Conservation (phyloP, 1,140 invertebrate genomes). For the Lepidotrigona ventralis region DNA sequence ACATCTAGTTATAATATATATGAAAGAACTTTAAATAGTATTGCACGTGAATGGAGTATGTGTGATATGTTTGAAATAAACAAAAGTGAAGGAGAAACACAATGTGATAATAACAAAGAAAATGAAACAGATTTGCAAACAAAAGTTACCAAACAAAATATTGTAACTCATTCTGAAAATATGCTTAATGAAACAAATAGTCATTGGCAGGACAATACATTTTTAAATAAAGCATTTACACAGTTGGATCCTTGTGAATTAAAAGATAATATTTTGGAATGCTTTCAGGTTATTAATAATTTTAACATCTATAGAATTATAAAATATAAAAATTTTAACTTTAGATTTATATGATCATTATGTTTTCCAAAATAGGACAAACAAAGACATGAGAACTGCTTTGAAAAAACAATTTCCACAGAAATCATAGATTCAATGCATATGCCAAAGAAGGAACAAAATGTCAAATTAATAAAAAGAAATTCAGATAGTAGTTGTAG, state of each 20-base stretch:
- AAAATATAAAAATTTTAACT: neutral
- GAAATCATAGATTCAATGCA: neutral
- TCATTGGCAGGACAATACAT: constrained; percentile 59
- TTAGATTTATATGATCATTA: neutral
- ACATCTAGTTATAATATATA: neutral
- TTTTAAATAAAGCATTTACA: constrained; percentile 49
- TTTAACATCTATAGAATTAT: neutral
- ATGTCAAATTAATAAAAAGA: constrained; percentile 40
- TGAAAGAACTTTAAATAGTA: neutral
- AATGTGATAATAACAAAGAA: neutral
- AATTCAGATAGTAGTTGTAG: neutral
- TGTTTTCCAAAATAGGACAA: neutral
- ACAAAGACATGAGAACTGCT: neutral
- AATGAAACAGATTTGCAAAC: neutral
- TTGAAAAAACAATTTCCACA: neutral
- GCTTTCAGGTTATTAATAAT: neutral
- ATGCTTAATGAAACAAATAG: constrained; percentile 12
- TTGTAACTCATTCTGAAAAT: constrained; percentile 7
- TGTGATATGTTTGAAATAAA: constrained; percentile 14
- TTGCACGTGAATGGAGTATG: constrained; percentile 18
- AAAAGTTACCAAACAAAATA: constrained; percentile 3
- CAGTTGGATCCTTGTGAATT: constrained; percentile 31
- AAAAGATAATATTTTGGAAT: neutral
- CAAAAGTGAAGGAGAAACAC: neutral
- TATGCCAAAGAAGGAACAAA: neutral